phyloP scores from a whole-genome alignment of 1,140 invertebrate species.

The Cotesia vestalis region DNA sequence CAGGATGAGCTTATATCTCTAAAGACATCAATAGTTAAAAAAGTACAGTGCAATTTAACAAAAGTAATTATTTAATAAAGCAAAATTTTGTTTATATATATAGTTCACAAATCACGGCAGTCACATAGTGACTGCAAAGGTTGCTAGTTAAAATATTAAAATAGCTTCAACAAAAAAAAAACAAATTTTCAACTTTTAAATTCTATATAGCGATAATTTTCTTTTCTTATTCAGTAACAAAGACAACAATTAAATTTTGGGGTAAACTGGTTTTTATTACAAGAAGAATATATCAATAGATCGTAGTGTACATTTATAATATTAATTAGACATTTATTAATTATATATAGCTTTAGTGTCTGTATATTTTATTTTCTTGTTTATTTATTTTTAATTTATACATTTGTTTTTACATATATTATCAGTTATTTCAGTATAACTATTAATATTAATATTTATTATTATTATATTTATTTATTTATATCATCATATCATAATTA shows the following conservation, averaged over 20 bases:
- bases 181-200: too few relatives aligned
- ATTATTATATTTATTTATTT: conserved; percentile 50
- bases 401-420: conserved; percentile 48
- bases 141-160: too few relatives aligned
- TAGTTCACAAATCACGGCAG: too few relatives aligned
- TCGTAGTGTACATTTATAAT: conserved; percentile 2
- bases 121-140: too few relatives aligned
- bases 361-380: not conserved
- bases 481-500: conserved; percentile 58
- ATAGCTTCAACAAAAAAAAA: too few relatives aligned
- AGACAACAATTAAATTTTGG: not conserved
- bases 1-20: too few relatives aligned
- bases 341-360: not conserved
- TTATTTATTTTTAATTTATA: conserved; percentile 32
- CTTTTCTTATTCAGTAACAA: not conserved
- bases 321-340: not conserved
- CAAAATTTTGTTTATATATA: too few relatives aligned
- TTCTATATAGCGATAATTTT: too few relatives aligned
- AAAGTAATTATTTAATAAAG: too few relatives aligned
- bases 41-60: too few relatives aligned
- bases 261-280: conserved; percentile 30
- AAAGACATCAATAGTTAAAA: too few relatives aligned
- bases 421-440: too few relatives aligned
- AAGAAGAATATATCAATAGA: conserved; percentile 27
- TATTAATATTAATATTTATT: conserved; percentile 2